These are phyloP conservation scores for Parus major DNA, from an alignment of 2,113 vertebrate species.

Conservation along the genomic window DNA sequence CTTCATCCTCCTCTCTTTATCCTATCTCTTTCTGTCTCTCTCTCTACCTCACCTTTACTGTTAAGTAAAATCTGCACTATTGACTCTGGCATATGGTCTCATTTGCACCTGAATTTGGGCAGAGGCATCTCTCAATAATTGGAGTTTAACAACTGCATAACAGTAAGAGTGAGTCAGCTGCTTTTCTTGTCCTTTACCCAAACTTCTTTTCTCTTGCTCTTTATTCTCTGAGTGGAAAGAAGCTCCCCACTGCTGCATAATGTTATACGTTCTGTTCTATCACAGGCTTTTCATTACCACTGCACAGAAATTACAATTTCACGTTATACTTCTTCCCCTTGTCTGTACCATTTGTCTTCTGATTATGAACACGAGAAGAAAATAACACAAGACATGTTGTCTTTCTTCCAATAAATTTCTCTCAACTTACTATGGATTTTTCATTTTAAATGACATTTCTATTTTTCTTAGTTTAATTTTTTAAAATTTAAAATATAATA, in stretches of 20 bases:
- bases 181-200: neutral
- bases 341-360: neutral
- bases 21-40: neutral
- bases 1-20: neutral
- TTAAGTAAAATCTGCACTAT: neutral
- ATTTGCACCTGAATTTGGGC: neutral
- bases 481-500: neutral
- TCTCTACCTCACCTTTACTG: neutral
- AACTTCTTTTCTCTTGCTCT: neutral
- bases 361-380: neutral
- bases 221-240: neutral
- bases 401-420: neutral
- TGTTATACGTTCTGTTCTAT: neutral
- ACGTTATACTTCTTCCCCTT: neutral
- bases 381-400: neutral
- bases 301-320: neutral
- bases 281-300: neutral
- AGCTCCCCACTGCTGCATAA: neutral
- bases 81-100: neutral
- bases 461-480: neutral
- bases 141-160: neutral
- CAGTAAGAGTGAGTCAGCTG: neutral
- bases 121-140: neutral
- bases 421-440: neutral
- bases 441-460: neutral